These are phyloP conservation scores for Myanophis thanlyinensis DNA, from an alignment of 2,113 vertebrate genomes.

Conservation along the genomic window DNA sequence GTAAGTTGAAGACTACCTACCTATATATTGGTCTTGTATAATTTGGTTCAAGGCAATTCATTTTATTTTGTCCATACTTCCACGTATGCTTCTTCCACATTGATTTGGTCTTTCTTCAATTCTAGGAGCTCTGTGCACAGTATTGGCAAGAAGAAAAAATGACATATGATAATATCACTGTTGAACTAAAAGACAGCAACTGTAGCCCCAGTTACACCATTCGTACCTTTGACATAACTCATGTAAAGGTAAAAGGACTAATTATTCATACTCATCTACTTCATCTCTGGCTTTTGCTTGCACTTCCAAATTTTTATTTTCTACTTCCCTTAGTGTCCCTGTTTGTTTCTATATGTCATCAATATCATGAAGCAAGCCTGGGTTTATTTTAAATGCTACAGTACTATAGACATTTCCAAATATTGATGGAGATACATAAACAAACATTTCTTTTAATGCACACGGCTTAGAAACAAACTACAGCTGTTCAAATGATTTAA, in stretches of 20 bases:
- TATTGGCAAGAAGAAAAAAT: conserved; percentile 86
- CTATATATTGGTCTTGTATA: not conserved
- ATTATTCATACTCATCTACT: not conserved
- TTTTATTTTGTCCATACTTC: not conserved
- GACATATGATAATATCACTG: conserved; percentile 74
- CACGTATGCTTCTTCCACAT: not conserved
- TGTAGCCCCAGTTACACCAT: conserved; percentile 64
- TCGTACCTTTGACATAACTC: conserved; percentile 79
- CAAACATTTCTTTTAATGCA: not conserved
- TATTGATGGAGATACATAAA: not conserved
- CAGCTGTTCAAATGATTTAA: not conserved
- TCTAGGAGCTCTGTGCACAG: conserved; percentile 74
- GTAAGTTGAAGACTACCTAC: not conserved
- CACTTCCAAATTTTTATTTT: not conserved
- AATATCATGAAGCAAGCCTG: not conserved
- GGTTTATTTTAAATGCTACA: not conserved
- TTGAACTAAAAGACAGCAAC: conserved; percentile 72
- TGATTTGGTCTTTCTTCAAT: conserved; percentile 9
- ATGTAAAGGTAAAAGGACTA: conserved; percentile 78
- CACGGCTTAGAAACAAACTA: not conserved
- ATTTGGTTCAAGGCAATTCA: not conserved
- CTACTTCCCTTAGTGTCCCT: not conserved
- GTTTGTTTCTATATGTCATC: not conserved
- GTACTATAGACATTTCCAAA: not conserved
- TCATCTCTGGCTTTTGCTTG: not conserved